Conservation (phyloP, 2,113 vertebrate genomes). For the Drymodes brunneopygia region DNA sequence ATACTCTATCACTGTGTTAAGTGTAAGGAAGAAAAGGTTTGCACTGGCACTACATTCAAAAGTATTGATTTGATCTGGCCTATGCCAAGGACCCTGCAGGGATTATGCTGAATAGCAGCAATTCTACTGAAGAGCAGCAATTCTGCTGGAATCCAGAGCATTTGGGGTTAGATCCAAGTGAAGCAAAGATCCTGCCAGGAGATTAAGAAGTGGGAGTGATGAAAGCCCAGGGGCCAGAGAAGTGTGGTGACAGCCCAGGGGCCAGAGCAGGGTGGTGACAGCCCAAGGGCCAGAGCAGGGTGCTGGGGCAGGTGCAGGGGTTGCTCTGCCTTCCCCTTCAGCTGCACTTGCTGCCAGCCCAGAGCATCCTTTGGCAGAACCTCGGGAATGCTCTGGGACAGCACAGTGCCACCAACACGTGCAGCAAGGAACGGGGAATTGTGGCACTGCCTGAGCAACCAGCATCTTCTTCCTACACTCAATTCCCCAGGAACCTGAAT, state of each 20-base stretch:
- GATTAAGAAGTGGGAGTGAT: not conserved
- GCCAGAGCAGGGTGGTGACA: not conserved
- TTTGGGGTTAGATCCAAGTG: not conserved
- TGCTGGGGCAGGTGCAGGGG: not conserved
- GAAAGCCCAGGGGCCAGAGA: not conserved
- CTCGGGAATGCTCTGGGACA: not conserved
- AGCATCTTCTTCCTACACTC: not conserved
- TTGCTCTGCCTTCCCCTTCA: not conserved
- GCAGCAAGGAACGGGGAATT: not conserved
- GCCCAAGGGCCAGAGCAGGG: not conserved
- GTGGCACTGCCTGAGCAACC: not conserved
- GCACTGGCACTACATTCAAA: not conserved
- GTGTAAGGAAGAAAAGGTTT: not conserved
- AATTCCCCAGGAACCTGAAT: not conserved
- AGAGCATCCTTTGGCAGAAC: accelerated
- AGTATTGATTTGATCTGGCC: not conserved
- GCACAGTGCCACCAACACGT: accelerated
- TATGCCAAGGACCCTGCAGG: not conserved
- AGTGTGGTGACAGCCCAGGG: not conserved
- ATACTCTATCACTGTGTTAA: not conserved
- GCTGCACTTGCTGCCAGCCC: not conserved
- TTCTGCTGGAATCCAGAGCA: not conserved
- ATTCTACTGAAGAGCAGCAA: not conserved
- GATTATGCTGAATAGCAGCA: not conserved
- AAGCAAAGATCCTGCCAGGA: not conserved